Percentiles rank a stretch among this genome's conserved stretches.
Evolutionary conservation across 1,140 invertebrate genomes (phyloP).

Genomic region (Anastatus disparis): DNA sequence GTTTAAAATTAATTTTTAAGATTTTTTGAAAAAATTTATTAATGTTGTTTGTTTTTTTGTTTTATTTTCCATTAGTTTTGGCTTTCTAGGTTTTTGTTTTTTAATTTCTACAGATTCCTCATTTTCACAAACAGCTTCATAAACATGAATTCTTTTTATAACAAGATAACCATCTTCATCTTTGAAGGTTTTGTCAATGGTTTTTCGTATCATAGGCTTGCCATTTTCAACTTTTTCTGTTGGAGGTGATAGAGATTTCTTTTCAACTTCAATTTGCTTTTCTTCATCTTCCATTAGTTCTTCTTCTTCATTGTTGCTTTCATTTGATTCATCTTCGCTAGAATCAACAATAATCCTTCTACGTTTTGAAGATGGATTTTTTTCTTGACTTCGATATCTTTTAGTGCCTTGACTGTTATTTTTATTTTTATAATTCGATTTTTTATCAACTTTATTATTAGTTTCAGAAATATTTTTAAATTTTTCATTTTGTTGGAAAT

Average conservation of each 20-base stretch:
- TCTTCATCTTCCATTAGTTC: slow-evolving; percentile 36
- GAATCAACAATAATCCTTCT: slow-evolving; percentile 60
- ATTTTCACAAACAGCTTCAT: slow-evolving; percentile 58
- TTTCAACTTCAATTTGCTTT: slow-evolving; percentile 6
- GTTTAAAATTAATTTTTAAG: slow-evolving; percentile 38
- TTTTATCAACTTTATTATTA: slow-evolving; percentile 24
- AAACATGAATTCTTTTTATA: slow-evolving; percentile 58
- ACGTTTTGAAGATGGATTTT: slow-evolving; percentile 49
- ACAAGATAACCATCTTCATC: slow-evolving; percentile 61
- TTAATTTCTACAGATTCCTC: slow-evolving; percentile 39
- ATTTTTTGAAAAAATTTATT: slow-evolving; percentile 56
- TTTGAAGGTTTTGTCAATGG: slow-evolving; percentile 54
- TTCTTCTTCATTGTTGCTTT: slow-evolving; percentile 41
- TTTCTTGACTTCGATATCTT: slow-evolving; percentile 50
- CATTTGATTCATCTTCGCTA: slow-evolving; percentile 50
- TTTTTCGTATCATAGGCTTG: slow-evolving; percentile 57
- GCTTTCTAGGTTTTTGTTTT: slow-evolving; percentile 30
- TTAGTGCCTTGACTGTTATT: slow-evolving; percentile 47
- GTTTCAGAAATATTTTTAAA: no score
- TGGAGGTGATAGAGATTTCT: slow-evolving; percentile 50
- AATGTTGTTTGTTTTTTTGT: slow-evolving; percentile 49
- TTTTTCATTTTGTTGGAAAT: no score
- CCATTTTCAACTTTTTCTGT: slow-evolving; percentile 44
- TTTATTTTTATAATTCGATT: slow-evolving; percentile 18
- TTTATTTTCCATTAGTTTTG: slow-evolving; percentile 41